A percentile compares a stretch with the other conserved stretches of the same genome.
These are phyloP conservation scores for Huso huso DNA, from an alignment of 2,797 vertebrate species.

Conservation along the genomic window DNA sequence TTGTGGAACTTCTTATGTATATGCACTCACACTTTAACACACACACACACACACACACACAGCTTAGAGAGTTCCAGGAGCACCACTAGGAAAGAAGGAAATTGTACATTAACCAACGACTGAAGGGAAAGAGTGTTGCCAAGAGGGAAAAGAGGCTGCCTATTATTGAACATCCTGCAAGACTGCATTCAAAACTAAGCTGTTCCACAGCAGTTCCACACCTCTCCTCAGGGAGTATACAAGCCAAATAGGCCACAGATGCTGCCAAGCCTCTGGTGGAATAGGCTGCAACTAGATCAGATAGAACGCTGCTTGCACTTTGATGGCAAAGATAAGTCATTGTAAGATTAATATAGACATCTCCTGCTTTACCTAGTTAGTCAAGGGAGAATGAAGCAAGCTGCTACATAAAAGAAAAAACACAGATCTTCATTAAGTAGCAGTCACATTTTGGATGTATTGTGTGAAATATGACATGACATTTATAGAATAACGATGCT, in stretches of 20 bases:
- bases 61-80: too few species aligned
- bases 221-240: conserved; percentile 12
- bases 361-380: not conserved
- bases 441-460: not conserved
- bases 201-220: conserved; percentile 17
- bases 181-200: conserved; percentile 23
- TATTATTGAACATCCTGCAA: conserved; percentile 29
- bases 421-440: not conserved
- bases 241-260: conserved; percentile 22
- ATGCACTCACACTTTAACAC: not conserved
- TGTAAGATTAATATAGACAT: not conserved
- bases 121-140: conserved; percentile 1
- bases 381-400: conserved; percentile 7
- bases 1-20: too few species aligned
- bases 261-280: conserved; percentile 17
- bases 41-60: not conserved
- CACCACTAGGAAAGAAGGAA: not conserved
- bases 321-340: not conserved
- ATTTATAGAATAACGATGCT: not conserved
- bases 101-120: conserved; percentile 14
- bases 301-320: not conserved
- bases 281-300: not conserved
- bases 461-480: not conserved
- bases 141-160: conserved; percentile 14
- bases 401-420: conserved; percentile 16